Percentiles rank a stretch among this genome's conserved stretches.
Evolutionary conservation across 2,113 vertebrate genomes (phyloP).

Genomic region (Cebus imitator): DNA sequence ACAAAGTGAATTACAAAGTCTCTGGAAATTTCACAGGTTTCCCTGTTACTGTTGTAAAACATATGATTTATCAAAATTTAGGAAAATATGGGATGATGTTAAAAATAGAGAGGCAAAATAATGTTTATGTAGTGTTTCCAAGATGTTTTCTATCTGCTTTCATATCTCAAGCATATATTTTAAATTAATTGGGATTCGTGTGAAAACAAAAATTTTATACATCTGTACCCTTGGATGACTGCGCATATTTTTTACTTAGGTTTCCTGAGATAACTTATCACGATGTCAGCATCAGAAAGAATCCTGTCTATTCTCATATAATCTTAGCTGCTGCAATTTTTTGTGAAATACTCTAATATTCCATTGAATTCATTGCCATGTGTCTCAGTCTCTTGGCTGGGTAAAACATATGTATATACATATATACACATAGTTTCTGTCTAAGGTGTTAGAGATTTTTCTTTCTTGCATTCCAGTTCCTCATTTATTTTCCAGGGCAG

Average conservation of each 20-base stretch:
- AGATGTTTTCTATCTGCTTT: not conserved
- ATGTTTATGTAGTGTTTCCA: not conserved
- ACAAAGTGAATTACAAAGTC: not conserved
- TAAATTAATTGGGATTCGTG: not conserved
- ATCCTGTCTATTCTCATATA: not conserved
- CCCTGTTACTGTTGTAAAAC: not conserved
- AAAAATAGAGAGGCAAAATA: not conserved
- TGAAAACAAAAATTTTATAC: not conserved
- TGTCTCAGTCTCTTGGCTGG: not conserved
- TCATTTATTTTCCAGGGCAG: not conserved
- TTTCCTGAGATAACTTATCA: not conserved
- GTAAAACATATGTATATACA: not conserved
- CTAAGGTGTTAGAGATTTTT: not conserved
- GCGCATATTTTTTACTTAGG: not conserved
- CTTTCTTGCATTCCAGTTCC: not conserved
- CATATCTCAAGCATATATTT: not conserved
- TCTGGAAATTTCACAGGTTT: not conserved
- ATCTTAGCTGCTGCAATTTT: not conserved
- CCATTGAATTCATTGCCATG: no score
- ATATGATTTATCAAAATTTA: not conserved
- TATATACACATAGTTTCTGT: not conserved
- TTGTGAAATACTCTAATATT: not conserved
- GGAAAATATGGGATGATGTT: not conserved
- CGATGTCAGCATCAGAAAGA: not conserved
- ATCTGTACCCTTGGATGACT: not conserved